Conservation (phyloP, 2,113 vertebrate genomes). For the Ctenodactylus gundi region DNA sequence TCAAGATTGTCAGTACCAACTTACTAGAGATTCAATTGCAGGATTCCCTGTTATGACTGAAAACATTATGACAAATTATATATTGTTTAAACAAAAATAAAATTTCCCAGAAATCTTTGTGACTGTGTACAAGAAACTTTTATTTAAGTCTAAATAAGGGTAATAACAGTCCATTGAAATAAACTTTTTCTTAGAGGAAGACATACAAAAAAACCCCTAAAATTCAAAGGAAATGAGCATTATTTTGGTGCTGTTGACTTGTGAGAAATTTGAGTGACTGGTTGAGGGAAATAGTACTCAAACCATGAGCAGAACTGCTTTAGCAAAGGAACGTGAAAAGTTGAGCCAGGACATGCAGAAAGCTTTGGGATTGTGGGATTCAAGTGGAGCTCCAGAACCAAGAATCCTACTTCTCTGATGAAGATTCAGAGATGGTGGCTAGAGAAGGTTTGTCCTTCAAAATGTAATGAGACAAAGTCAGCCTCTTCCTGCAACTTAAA, state of each 20-base stretch:
- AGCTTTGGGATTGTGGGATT: neutral
- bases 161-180: neutral
- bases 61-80: constrained; percentile 71
- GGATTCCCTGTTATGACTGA: constrained; percentile 60
- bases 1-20: constrained; percentile 63
- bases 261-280: neutral
- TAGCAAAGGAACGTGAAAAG: neutral
- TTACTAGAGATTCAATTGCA: constrained; percentile 64
- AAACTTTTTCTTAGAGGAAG: neutral
- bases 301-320: neutral
- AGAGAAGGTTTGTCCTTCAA: neutral
- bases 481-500: neutral
- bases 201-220: neutral
- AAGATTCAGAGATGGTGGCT: neutral
- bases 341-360: neutral
- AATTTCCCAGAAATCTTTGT: constrained; percentile 78
- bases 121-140: constrained; percentile 68
- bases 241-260: neutral
- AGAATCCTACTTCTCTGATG: neutral
- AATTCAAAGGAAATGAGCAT: neutral
- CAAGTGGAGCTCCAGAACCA: neutral
- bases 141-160: constrained; percentile 75
- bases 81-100: constrained; percentile 75
- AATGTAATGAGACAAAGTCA: neutral
- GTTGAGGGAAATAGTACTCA: neutral